These are phyloP conservation scores for Troides helena DNA, from an alignment of 2,888 invertebrate genomes.

Conservation along the genomic window DNA sequence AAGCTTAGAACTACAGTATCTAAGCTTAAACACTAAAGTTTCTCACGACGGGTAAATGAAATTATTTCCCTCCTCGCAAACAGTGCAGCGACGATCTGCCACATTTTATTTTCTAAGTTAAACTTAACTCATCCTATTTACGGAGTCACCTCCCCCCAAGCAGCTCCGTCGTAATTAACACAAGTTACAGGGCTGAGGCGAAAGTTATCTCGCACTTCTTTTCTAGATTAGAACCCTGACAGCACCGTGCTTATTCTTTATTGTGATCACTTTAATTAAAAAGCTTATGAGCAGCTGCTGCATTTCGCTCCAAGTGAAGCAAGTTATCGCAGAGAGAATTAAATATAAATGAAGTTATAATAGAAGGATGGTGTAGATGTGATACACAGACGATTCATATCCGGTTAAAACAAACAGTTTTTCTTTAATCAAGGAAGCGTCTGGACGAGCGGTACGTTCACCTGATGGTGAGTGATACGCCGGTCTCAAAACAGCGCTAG, in stretches of 20 bases:
- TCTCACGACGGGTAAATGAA: constrained; percentile 9
- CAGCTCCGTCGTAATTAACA: constrained; percentile 31
- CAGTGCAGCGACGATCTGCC: constrained; percentile 20
- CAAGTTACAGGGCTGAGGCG: constrained; percentile 28
- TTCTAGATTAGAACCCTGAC: constrained; percentile 6
- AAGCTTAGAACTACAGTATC: too few species aligned
- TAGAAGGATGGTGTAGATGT: too few species aligned
- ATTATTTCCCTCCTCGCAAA: constrained; percentile 26
- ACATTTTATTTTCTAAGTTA: constrained; percentile 26
- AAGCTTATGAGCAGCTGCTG: constrained; percentile 6
- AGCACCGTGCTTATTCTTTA: not conserved
- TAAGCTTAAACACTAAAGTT: not conserved
- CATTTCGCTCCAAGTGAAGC: not conserved
- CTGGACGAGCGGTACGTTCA: too few species aligned
- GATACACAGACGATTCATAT: too few species aligned
- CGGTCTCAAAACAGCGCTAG: too few species aligned
- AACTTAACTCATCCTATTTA: constrained; percentile 30
- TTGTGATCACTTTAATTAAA: constrained; percentile 1
- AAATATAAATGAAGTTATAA: not conserved
- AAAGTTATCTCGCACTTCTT: constrained; percentile 11
- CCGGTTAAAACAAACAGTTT: too few species aligned
- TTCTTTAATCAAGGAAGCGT: too few species aligned
- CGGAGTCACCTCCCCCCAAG: constrained; percentile 26
- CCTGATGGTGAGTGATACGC: too few species aligned
- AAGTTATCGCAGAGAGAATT: not conserved